These are phyloP conservation scores for Drosophila tristis DNA, from an alignment of 1,140 invertebrate species.

Conservation along the genomic window DNA sequence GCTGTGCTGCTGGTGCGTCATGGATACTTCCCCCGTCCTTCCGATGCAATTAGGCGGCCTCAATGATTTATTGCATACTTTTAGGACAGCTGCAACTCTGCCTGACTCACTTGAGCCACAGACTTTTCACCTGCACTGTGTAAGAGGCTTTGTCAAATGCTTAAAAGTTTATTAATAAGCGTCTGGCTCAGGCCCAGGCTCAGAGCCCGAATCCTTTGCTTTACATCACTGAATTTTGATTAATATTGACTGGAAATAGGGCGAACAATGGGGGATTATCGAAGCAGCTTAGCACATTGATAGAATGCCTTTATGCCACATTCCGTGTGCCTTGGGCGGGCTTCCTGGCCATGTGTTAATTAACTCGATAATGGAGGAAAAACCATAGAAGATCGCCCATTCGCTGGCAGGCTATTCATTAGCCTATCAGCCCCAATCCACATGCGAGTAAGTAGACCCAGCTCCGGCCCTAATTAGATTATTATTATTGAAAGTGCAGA, in stretches of 20 bases:
- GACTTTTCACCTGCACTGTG: constrained; percentile 18
- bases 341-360: constrained; percentile 21
- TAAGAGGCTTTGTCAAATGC: constrained; percentile 50
- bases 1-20: too few species aligned
- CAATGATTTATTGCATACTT: constrained; percentile 55
- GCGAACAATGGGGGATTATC: neutral
- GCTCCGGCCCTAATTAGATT: constrained; percentile 67
- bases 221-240: neutral
- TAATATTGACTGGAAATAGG: constrained; percentile 1
- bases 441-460: constrained; percentile 39
- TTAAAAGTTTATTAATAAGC: constrained; percentile 69
- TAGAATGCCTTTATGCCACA: constrained; percentile 14
- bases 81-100: constrained; percentile 14
- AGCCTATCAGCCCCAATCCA: constrained; percentile 20
- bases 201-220: neutral
- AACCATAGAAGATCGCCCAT: neutral
- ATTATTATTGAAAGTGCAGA: constrained; percentile 71
- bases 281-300: neutral
- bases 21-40: constrained; percentile 7
- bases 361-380: constrained; percentile 27
- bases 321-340: neutral
- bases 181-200: neutral
- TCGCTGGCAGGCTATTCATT: constrained; percentile 28
- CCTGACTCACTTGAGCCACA: neutral
- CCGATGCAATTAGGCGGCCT: constrained; percentile 60